Percentiles rank a stretch among this genome's conserved stretches.
Conservation (phyloP, 2,888 invertebrate genomes). For the Hermaeophaga mercurialis region DNA sequence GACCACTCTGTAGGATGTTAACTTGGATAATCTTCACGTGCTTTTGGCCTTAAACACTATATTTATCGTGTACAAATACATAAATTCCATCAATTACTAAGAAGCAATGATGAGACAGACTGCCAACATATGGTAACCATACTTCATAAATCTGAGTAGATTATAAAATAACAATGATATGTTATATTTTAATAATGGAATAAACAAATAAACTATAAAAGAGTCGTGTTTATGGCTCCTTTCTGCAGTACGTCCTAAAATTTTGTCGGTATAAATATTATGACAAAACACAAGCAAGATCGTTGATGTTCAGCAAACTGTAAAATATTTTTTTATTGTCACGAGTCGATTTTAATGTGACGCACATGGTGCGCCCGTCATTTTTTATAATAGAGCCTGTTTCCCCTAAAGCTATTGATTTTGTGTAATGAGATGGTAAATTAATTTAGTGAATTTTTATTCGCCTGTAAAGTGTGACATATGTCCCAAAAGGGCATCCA, state of each 20-base stretch:
- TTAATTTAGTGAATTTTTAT: slow-evolving; percentile 45
- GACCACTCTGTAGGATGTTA: too few relatives aligned
- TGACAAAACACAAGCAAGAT: slow-evolving; percentile 58
- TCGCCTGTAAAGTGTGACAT: slow-evolving; percentile 26
- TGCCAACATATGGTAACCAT: slow-evolving; percentile 47
- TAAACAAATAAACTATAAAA: slow-evolving; percentile 67
- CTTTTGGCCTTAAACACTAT: too few relatives aligned
- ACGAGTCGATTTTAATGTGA: slow-evolving; percentile 43
- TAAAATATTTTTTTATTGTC: slow-evolving; percentile 51
- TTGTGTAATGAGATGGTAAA: slow-evolving; percentile 50
- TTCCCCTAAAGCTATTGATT: slow-evolving; percentile 45
- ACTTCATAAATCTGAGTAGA: slow-evolving; percentile 46
- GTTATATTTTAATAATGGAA: slow-evolving; percentile 54
- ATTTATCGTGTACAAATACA: too few relatives aligned
- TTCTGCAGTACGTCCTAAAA: slow-evolving; percentile 64
- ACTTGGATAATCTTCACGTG: too few relatives aligned
- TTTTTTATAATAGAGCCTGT: slow-evolving; percentile 42
- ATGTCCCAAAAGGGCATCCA: slow-evolving; percentile 18
- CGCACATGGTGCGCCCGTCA: slow-evolving; percentile 46
- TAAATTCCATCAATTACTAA: slow-evolving; percentile 9
- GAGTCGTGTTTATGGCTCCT: slow-evolving; percentile 61
- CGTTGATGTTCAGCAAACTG: slow-evolving; percentile 40
- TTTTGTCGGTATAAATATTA: slow-evolving; percentile 63
- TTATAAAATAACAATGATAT: slow-evolving; percentile 48
- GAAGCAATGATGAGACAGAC: slow-evolving; percentile 14